Evolutionary conservation across 35 echinoderm and acorn worm genomes (phyloP), one percentile per base, ranked within the genome.

Genomic region (Holothuria glaberrima): DNA sequence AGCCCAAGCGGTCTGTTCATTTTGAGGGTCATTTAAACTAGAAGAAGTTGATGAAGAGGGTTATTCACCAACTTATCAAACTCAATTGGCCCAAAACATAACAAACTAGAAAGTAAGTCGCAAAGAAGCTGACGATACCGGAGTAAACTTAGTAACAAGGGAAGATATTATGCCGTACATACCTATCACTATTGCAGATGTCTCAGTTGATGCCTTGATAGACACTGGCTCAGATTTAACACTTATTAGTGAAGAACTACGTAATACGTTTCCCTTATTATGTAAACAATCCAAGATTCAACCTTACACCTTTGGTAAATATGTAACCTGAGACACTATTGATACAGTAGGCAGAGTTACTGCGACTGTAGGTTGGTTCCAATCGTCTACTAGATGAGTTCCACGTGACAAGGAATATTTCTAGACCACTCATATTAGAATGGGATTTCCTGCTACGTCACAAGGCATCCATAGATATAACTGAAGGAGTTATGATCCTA

Each of bases 191-290:
- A 38, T 88, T 7, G 32, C 74, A 29, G 59, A 71, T 72, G 30
- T 88, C 34, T 34, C 24, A 21, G 86, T 36, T 45, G 30, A 38
- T 74, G 86, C 86, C 33, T 48, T 46, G 19, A 50, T 89, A 46
- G 64, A 89, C 30, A 89, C 33, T 9, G 64, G 86, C 6, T 46
- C 86, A 4, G 24, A 48, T 27, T 19, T 90, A 17, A 77, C 71
- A n/a, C 48, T 90, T 5, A 78, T 67, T 17, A 91, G 77, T 52
- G 44, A 29, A 24, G 46, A 82, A 57, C 30, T 82, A 52, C 10
- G 41, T 45, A 86, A 82, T 12, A 34, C 46, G 16, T 61, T 78
- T 44, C 48, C 73, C 12, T 3, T 25, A 19, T 30, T 74, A 16
- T 41, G 54, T 35, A 90, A 58, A 31, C 27, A 71, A 16, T 71